Conservation (phyloP, 2,113 vertebrate genomes). For the Daubentonia madagascariensis region DNA sequence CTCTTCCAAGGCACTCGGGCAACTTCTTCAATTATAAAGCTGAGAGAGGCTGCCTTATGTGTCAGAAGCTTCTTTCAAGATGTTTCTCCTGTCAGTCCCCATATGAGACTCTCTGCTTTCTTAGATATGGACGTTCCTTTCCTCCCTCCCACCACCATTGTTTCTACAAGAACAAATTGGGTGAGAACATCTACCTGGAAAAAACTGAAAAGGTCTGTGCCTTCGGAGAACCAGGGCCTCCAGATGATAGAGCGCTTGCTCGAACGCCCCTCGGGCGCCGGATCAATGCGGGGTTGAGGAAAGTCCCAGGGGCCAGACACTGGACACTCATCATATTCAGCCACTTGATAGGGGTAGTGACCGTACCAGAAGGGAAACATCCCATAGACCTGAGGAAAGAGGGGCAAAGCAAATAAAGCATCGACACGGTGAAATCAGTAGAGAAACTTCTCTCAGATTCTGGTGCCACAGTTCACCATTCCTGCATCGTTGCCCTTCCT, state of each 20-base stretch:
- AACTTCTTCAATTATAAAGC: background rate
- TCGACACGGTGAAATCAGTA: background rate
- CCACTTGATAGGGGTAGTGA: slow-evolving; percentile 38
- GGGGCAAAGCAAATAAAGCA: background rate
- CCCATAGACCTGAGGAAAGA: slow-evolving; percentile 14
- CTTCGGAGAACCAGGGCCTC: background rate
- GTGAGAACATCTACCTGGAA: slow-evolving; percentile 17
- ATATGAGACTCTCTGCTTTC: background rate
- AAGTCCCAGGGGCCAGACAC: background rate
- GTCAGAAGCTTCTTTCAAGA: background rate
- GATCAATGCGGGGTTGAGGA: background rate
- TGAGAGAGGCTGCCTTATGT: background rate
- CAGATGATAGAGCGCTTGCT: background rate
- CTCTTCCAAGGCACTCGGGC: background rate
- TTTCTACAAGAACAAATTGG: background rate
- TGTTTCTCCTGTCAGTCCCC: background rate
- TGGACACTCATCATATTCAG: slow-evolving; percentile 49
- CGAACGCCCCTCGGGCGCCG: background rate
- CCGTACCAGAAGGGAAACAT: slow-evolving; percentile 52
- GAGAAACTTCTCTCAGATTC: background rate
- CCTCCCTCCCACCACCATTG: background rate
- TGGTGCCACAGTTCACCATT: background rate
- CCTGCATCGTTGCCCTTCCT: background rate
- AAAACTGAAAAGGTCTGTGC: background rate
- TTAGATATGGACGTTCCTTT: background rate